Evolutionary conservation across 1,140 invertebrate species (phyloP), one percentile per base, ranked within the genome.

Genomic region (Drosophila cardini): DNA sequence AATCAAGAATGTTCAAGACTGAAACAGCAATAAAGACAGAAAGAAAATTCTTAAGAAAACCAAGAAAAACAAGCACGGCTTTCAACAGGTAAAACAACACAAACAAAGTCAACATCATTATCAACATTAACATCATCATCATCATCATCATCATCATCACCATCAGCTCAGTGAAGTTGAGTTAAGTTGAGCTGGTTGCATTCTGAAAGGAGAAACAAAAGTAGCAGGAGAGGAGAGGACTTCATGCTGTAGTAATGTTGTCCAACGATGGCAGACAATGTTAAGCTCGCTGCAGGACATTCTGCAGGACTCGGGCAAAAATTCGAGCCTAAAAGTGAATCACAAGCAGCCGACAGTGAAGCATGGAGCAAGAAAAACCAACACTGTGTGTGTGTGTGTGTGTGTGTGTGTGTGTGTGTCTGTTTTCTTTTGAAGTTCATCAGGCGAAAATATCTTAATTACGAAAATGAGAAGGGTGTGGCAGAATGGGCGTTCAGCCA

Each of bases 401-500:
- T 78, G 58, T 83, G 70, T 82, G 72, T 43, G 60, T 40, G 32
- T 56, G 56, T 46, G 75, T 69, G 68, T 78, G 61, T 84, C 67
- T 83, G 73, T 46, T 71, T 76, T 81, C 69, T 74, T 86, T 85
- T 81, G 75, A 86, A 87, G 83, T 86, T 72, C 61, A 82, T 67
- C 63, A 87, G 86, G 82, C 75, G 43, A 85, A 85, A 85, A 86
- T 85, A 75, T 86, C 82, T 86, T 86, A 87, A 86, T 85, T 86
- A 76, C 82, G 53, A 52, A 81, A 86, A 85, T 85, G 68, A 72
- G 74, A 42, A 48, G 46, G 42, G 36, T 34, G 13, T 18, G 15
- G 11, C 21, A 9, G 21, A 0, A 13, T 40, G 45, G 65, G 38
- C 43, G 26, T 15, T 9, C 2, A 46, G 32, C 36, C 13, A 38